Evolutionary conservation across 2,888 invertebrate genomes (phyloP).

Genomic region (Euplexia lucipara): DNA sequence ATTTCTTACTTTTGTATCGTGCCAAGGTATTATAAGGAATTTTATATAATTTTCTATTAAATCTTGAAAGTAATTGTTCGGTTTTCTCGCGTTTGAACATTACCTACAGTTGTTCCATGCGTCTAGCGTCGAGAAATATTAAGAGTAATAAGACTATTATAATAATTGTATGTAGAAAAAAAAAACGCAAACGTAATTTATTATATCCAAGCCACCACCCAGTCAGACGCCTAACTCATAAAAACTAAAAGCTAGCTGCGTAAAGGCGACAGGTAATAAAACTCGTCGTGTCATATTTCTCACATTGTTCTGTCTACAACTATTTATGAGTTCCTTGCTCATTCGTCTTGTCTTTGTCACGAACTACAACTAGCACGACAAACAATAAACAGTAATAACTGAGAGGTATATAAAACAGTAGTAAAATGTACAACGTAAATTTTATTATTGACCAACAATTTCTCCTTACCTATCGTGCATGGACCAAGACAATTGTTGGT

Average conservation of each 20-base stretch:
- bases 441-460: neutral
- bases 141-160: neutral
- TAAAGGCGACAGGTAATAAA: constrained; percentile 36
- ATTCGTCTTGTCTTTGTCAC: constrained; percentile 8
- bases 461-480: too few relatives aligned
- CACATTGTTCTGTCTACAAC: constrained; percentile 26
- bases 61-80: too few relatives aligned
- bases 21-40: too few relatives aligned
- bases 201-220: constrained; percentile 3
- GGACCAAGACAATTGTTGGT: too few relatives aligned
- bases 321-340: constrained; percentile 39
- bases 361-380: neutral
- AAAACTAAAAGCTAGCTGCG: constrained; percentile 20
- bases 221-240: neutral
- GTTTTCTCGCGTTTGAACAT: neutral
- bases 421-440: constrained; percentile 6
- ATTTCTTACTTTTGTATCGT: too few relatives aligned
- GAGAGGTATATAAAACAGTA: constrained; percentile 10
- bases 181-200: neutral
- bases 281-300: constrained; percentile 29
- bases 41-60: too few relatives aligned
- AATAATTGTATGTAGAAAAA: neutral
- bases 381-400: constrained; percentile 22
- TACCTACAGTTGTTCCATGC: neutral
- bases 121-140: neutral